Evolutionary conservation across 2,113 vertebrate species (phyloP).

Genomic region (Hydrolagus affinis): DNA sequence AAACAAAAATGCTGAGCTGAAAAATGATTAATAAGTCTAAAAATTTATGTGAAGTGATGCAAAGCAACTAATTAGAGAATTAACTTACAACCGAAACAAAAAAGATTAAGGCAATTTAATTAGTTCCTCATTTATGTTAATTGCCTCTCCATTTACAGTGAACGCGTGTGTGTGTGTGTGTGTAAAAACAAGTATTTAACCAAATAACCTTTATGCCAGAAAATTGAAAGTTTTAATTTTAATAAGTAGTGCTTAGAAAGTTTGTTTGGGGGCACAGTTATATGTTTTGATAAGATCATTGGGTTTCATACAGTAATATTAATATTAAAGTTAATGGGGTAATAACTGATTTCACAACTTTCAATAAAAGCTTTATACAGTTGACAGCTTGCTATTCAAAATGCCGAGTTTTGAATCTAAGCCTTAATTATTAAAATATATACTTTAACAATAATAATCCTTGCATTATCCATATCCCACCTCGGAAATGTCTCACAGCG

Average conservation of each 20-base stretch:
- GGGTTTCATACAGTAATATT: too few relatives aligned
- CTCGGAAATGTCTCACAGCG: too few relatives aligned
- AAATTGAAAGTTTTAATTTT: neutral
- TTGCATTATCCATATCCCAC: too few relatives aligned
- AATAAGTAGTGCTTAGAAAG: neutral
- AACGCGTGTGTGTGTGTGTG: neutral
- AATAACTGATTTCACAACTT: too few relatives aligned
- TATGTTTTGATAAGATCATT: too few relatives aligned
- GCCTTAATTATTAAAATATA: too few relatives aligned
- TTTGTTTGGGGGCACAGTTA: neutral
- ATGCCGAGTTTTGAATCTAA: too few relatives aligned
- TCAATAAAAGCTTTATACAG: too few relatives aligned
- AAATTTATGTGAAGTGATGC: neutral
- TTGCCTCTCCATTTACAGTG: neutral
- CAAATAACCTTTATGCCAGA: neutral
- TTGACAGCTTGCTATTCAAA: too few relatives aligned
- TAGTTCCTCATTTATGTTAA: neutral
- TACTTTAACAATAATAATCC: too few relatives aligned
- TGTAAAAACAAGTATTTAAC: neutral
- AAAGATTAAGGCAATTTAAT: neutral
- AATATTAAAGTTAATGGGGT: too few relatives aligned
- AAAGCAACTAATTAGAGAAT: neutral
- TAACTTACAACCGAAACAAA: neutral
- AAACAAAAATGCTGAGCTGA: neutral
- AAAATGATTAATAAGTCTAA: neutral